Percentiles rank a stretch among this genome's conserved stretches.
phyloP scores from a whole-genome alignment of 1,140 invertebrate genomes.

The Dryas iulia region DNA sequence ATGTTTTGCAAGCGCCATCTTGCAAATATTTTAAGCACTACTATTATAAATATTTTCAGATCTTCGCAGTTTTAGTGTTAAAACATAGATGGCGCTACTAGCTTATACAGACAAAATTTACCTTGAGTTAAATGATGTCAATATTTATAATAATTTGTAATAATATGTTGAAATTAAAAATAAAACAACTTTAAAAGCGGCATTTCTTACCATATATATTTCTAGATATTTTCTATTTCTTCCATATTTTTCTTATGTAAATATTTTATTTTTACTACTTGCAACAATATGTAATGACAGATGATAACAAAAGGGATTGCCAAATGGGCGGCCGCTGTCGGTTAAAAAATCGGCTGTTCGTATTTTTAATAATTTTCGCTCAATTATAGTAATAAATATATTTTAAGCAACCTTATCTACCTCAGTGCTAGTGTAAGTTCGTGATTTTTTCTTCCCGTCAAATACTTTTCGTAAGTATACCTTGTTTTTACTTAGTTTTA shows the following conservation, averaged over 20 bases:
- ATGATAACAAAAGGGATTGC: constrained; percentile 17
- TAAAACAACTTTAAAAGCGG: too few relatives aligned
- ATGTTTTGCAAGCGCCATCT: too few relatives aligned
- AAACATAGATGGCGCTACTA: constrained; percentile 1
- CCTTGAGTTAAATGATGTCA: too few relatives aligned
- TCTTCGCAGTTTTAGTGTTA: background rate
- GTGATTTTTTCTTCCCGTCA: constrained; percentile 20
- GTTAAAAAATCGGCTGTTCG: background rate
- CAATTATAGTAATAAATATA: constrained; percentile 15
- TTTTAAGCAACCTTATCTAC: constrained; percentile 8
- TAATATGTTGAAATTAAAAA: too few relatives aligned
- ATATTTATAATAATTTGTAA: too few relatives aligned
- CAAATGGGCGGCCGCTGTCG: constrained; percentile 10
- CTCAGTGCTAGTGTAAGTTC: constrained; percentile 43
- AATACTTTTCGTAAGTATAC: constrained; percentile 32
- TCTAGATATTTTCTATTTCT: background rate
- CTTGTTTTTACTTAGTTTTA: constrained; percentile 33
- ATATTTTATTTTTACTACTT: background rate
- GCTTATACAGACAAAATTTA: background rate
- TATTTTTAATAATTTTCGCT: constrained; percentile 2
- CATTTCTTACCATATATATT: too few relatives aligned
- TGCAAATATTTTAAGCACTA: too few relatives aligned
- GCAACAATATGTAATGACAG: constrained; percentile 3
- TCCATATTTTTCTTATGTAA: background rate
- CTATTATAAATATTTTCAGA: too few relatives aligned